phyloP scores from a whole-genome alignment of 2,797 vertebrate species.

The Coregonus suidteri region DNA sequence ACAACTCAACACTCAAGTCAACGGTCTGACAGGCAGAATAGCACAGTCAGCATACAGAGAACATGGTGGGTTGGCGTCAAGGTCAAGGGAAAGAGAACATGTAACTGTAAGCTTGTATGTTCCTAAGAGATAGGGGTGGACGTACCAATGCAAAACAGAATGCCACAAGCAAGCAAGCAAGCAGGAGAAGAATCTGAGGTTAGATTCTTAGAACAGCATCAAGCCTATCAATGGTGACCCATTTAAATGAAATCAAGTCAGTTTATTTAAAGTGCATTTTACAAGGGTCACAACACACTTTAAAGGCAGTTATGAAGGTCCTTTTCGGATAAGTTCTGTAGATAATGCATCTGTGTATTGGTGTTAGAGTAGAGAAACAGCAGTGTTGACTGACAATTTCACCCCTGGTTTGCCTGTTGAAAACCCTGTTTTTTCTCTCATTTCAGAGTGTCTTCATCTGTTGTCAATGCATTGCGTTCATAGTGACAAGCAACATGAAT shows the following conservation, averaged over 20 bases:
- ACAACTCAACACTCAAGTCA: conserved; percentile 55
- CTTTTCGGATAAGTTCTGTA: no score
- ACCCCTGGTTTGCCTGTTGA: no score
- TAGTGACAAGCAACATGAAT: neutral
- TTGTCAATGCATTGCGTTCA: neutral
- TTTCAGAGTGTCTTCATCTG: neutral
- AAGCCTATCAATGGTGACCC: no score
- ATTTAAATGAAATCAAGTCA: no score
- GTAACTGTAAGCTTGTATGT: neutral
- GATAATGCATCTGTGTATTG: no score
- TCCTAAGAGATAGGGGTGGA: neutral
- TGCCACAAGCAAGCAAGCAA: conserved; percentile 37
- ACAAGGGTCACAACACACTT: no score
- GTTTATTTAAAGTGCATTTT: no score
- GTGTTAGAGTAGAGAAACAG: no score
- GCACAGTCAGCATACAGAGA: conserved; percentile 49
- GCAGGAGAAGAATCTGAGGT: conserved; percentile 45
- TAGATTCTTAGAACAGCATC: conserved; percentile 28
- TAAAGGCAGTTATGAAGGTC: no score
- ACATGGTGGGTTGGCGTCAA: conserved; percentile 39
- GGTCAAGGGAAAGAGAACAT: conserved; percentile 51
- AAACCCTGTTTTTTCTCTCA: no score
- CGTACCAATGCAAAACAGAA: conserved; percentile 27
- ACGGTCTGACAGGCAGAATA: conserved; percentile 47
- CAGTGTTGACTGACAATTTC: no score